Base-by-base conservation (phyloP, 2,797 vertebrate species). In the Acipenser oxyrinchus region DNA sequence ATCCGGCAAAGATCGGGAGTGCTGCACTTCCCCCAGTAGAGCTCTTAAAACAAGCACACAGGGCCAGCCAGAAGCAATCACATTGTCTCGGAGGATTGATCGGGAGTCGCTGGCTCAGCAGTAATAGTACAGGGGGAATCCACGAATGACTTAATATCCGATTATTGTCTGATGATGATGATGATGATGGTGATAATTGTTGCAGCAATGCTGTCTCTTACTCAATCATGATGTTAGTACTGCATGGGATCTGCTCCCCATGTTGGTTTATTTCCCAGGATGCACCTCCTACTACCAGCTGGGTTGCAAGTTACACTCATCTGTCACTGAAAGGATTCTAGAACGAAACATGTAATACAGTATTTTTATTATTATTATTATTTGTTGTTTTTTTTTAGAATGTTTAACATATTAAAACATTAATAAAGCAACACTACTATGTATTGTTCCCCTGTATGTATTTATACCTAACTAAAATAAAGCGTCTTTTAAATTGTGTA, bases 201-300 rank as follows among this genome's bases (percentile, higher is more conserved):
- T 79, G 72, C 4, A 3, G 23, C 23, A 37, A 37, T 37, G 23
- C 66, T 59, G 74, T 80, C 72, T 72, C 75, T 71, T 72, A 72
- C 71, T 65, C 71, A 72, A 57, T 74, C 74, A 68, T 73, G 63
- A 76, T 67, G 73, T 60, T 58, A 61, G 60, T 70, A 66, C 73
- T 83, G 80, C 82, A 86, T 78, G 73, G 70, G 73, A 69, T 73
- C 76, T 69, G 66, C 72, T 82, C 79, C 88, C 89, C 87, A 90
- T 92, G 82, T 87, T 88, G 84, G 72, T 85, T 78, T 75, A 83
- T 84, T 88, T 92, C 89, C 89, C 88, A 91, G 83, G 85, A 91
- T 91, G 89, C 89, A 93, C 85, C 84, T 86, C 77, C 69, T 68
- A 62, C 66, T 68, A 77, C 81, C 85, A 82, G 66, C 72, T 68